Percentiles rank a stretch among this genome's conserved stretches.
These are phyloP conservation scores for Australoheros facetus DNA, from an alignment of 2,797 vertebrate genomes.

Conservation along the genomic window DNA sequence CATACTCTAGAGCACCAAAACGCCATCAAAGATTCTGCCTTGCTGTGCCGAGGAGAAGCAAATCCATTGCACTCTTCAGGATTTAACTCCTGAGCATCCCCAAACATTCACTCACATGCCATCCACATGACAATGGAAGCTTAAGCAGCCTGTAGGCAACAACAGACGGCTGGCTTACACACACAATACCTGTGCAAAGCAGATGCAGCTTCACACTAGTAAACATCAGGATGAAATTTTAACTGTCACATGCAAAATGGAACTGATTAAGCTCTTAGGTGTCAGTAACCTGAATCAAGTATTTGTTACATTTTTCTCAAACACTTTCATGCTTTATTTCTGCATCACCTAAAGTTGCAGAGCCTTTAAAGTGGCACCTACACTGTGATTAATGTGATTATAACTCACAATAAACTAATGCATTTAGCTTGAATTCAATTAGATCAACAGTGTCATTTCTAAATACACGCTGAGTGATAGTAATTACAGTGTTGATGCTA, in stretches of 20 bases:
- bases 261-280: constrained; percentile 7
- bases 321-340: neutral
- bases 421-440: constrained; percentile 13
- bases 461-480: constrained; percentile 13
- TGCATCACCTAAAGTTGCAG: neutral
- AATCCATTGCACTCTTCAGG: constrained; percentile 55
- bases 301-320: neutral
- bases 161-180: constrained; percentile 52
- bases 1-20: constrained; percentile 13
- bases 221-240: constrained; percentile 28
- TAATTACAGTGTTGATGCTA: constrained; percentile 20
- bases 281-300: neutral
- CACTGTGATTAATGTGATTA: constrained; percentile 7
- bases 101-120: constrained; percentile 58
- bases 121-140: constrained; percentile 65
- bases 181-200: constrained; percentile 64
- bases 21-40: constrained; percentile 35
- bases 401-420: constrained; percentile 10
- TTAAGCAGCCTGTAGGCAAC: constrained; percentile 73
- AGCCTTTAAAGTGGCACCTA: neutral
- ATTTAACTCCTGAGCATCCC: constrained; percentile 59
- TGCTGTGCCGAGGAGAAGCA: constrained; percentile 38
- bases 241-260: constrained; percentile 23
- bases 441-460: neutral
- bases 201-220: constrained; percentile 41